A percentile compares a stretch with the other conserved stretches of the same genome.
Conservation (phyloP, 2,797 vertebrate genomes). For the Ispidina picta region DNA sequence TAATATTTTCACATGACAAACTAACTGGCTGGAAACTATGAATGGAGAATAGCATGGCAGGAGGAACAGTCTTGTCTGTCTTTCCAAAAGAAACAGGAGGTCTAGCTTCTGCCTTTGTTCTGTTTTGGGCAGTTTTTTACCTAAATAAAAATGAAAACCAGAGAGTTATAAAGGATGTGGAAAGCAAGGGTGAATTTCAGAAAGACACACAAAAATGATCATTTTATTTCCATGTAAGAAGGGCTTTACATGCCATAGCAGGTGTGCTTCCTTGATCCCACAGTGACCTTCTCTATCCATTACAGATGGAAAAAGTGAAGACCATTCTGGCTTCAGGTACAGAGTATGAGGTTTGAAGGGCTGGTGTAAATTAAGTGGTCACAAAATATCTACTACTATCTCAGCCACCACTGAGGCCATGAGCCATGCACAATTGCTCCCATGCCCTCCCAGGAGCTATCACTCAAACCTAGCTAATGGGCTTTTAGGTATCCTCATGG, state of each 20-base stretch:
- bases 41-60: not conserved
- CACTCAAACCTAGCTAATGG: not conserved
- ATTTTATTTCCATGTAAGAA: not conserved
- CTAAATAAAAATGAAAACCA: not conserved
- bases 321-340: not conserved
- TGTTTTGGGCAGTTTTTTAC: not conserved
- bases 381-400: not conserved
- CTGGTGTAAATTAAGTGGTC: not conserved
- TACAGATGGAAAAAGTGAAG: not conserved
- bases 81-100: not conserved
- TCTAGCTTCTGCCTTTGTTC: not conserved
- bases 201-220: accelerated
- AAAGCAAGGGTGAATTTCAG: not conserved
- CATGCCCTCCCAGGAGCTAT: not conserved
- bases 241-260: not conserved
- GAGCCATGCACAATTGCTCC: not conserved
- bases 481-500: not conserved
- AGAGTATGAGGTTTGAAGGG: not conserved
- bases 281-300: accelerated
- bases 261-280: not conserved
- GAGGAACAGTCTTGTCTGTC: not conserved
- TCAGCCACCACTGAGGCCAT: accelerated
- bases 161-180: not conserved
- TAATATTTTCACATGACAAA: not conserved
- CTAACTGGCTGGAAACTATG: not conserved